These are phyloP conservation scores for Pipistrellus pipistrellus DNA, from an alignment of 2,797 vertebrate genomes.

Conservation along the genomic window DNA sequence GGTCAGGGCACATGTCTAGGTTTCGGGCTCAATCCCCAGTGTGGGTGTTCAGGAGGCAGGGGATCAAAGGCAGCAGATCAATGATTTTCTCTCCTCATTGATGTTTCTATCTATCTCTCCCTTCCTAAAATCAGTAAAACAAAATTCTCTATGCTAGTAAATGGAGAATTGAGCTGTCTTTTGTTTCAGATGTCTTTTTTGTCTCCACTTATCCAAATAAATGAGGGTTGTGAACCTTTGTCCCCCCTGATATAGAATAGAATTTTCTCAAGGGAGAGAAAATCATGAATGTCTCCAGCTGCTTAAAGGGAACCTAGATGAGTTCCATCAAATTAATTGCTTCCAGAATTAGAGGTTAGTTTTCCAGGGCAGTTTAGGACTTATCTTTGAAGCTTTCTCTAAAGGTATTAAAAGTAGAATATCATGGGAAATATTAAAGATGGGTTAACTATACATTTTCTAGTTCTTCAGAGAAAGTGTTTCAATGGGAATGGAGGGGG, in stretches of 20 bases:
- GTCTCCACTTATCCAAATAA: slow-evolving; percentile 11
- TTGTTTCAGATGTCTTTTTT: background rate
- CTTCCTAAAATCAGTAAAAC: background rate
- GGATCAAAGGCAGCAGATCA: too few relatives aligned
- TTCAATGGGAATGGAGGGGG: background rate
- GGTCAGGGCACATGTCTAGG: too few relatives aligned
- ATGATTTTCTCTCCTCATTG: too few relatives aligned
- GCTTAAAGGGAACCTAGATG: background rate
- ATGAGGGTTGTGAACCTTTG: background rate
- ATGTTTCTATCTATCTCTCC: too few relatives aligned
- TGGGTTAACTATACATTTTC: background rate
- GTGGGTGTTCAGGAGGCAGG: too few relatives aligned
- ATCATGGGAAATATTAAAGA: background rate
- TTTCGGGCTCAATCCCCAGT: too few relatives aligned
- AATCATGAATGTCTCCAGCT: background rate
- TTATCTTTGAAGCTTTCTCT: background rate
- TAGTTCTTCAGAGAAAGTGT: background rate
- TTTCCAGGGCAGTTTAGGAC: background rate
- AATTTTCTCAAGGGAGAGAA: slow-evolving; percentile 24
- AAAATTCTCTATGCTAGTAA: background rate
- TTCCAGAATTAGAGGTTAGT: slow-evolving; percentile 14
- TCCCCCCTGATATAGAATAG: background rate
- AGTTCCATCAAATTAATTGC: background rate
- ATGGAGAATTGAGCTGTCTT: background rate
- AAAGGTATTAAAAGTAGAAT: background rate